Percentiles rank a stretch among this genome's conserved stretches.
phyloP scores from a whole-genome alignment of 2,888 invertebrate genomes.

The Pecten maximus region DNA sequence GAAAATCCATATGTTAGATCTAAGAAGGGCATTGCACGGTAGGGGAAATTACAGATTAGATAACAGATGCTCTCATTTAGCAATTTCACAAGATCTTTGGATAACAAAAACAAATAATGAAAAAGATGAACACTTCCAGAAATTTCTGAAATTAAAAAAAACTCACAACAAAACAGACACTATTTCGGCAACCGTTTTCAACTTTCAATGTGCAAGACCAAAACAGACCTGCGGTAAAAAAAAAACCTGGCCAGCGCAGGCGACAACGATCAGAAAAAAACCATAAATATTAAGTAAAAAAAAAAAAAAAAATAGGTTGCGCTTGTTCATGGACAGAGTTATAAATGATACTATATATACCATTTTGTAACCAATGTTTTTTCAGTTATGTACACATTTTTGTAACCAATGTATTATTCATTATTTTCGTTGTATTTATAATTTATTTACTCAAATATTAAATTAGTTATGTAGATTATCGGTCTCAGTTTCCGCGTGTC shows the following conservation, averaged over 20 bases:
- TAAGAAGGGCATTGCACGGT: conserved; percentile 51
- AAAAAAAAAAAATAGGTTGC: too few relatives aligned
- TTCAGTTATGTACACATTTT: too few relatives aligned
- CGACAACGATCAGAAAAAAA: background rate
- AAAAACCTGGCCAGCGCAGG: background rate
- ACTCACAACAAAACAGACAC: background rate
- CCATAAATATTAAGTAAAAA: too few relatives aligned
- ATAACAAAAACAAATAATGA: background rate
- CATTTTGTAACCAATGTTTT: too few relatives aligned
- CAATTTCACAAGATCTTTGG: background rate
- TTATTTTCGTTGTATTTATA: too few relatives aligned
- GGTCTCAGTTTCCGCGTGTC: too few relatives aligned
- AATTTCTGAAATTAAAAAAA: background rate
- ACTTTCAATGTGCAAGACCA: background rate
- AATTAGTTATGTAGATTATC: too few relatives aligned
- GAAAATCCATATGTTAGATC: conserved; percentile 50
- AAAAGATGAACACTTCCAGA: background rate
- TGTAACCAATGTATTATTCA: too few relatives aligned
- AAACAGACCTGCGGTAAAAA: background rate
- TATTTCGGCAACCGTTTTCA: background rate
- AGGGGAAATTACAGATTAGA: conserved; percentile 48
- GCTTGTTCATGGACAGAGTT: too few relatives aligned
- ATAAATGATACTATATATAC: too few relatives aligned
- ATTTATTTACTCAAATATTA: too few relatives aligned
- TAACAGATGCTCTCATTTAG: background rate